Evolutionary conservation across 2,888 invertebrate genomes (phyloP).

Genomic region (Matsumyia berberina): DNA sequence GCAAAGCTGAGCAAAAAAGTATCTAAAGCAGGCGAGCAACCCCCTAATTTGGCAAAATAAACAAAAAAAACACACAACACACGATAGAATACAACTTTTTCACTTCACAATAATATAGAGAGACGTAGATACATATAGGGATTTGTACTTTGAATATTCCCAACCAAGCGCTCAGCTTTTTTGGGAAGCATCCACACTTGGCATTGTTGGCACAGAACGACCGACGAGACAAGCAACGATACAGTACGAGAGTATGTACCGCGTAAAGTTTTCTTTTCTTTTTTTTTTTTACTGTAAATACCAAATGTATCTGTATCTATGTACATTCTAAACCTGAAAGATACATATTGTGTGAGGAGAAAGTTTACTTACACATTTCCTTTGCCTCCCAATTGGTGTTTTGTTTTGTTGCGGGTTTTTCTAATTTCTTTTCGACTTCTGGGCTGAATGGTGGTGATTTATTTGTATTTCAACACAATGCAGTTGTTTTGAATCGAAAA

Average conservation of each 20-base stretch:
- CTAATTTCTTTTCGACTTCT: too few species aligned
- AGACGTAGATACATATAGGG: slow-evolving; percentile 32
- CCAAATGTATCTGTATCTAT: not conserved
- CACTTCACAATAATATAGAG: slow-evolving; percentile 41
- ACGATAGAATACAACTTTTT: slow-evolving; percentile 13
- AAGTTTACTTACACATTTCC: slow-evolving; percentile 14
- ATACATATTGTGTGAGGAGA: slow-evolving; percentile 25
- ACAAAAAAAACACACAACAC: slow-evolving; percentile 16
- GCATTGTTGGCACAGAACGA: not conserved
- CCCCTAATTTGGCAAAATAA: slow-evolving; percentile 59
- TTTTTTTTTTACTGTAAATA: slow-evolving; percentile 33
- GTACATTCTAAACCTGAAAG: slow-evolving; percentile 12
- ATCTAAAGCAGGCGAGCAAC: slow-evolving; percentile 19
- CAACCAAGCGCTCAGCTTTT: slow-evolving; percentile 73
- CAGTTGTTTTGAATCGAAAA: too few species aligned
- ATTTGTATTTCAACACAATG: not conserved
- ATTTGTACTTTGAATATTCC: slow-evolving; percentile 63
- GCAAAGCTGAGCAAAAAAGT: slow-evolving; percentile 1
- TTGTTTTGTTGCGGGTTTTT: too few species aligned
- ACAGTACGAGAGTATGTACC: not conserved
- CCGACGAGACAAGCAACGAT: slow-evolving; percentile 2
- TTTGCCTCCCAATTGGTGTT: slow-evolving; percentile 22
- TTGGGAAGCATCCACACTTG: slow-evolving; percentile 39
- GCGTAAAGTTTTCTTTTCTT: slow-evolving; percentile 11
- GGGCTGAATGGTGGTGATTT: not conserved